Conservation (phyloP, 2,113 vertebrate species). For the Muntiacus muntjak region DNA sequence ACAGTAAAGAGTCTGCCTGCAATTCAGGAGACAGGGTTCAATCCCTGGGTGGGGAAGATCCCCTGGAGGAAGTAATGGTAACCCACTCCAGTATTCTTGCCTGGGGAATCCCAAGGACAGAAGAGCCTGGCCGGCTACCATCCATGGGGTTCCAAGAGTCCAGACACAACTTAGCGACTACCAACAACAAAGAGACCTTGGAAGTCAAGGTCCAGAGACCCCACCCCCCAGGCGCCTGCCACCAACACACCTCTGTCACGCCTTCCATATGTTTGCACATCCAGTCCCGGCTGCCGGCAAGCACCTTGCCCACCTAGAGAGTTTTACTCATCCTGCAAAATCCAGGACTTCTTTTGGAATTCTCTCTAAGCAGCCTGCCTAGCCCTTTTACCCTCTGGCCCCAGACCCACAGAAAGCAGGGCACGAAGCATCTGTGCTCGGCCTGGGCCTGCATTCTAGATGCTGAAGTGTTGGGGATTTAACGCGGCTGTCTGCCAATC, state of each 20-base stretch:
- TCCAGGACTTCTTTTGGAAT: neutral
- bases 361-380: neutral
- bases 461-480: fast-evolving
- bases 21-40: neutral
- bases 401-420: neutral
- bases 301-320: neutral
- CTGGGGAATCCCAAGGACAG: neutral
- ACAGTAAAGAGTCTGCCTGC: neutral
- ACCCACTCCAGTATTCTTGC: neutral
- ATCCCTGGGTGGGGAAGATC: neutral
- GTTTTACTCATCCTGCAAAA: neutral
- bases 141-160: neutral
- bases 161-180: neutral
- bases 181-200: neutral
- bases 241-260: too few species aligned
- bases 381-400: fast-evolving
- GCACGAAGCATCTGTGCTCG: fast-evolving
- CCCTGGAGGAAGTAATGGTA: neutral
- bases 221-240: fast-evolving
- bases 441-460: fast-evolving
- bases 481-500: neutral
- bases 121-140: neutral
- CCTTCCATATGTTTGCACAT: too few species aligned
- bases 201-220: neutral
- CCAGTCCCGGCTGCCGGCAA: neutral